Evolutionary conservation across 1,140 invertebrate genomes (phyloP).

Genomic region (Laodelphax striatellus): DNA sequence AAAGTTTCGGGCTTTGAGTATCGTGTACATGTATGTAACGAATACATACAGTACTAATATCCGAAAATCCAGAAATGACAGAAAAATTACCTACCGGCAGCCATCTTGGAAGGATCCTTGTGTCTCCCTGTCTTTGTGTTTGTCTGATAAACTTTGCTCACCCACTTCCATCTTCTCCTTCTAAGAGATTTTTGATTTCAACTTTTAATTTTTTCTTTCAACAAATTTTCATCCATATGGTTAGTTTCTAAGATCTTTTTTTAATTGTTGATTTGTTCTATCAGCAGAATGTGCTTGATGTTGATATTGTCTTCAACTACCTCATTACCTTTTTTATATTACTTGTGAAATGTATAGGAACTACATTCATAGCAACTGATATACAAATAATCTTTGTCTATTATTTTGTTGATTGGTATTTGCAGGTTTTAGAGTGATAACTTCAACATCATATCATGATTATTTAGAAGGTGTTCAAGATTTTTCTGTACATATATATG

Average conservation of each 20-base stretch:
- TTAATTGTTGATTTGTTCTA: not conserved
- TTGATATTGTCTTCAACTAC: not conserved
- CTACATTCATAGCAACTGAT: not conserved
- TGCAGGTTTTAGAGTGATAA: no score
- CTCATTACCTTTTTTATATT: slow-evolving; percentile 3
- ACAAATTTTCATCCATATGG: not conserved
- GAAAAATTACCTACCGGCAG: slow-evolving; percentile 29
- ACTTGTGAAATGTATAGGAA: not conserved
- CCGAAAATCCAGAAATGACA: no score
- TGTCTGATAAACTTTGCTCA: slow-evolving; percentile 16
- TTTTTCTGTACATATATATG: no score
- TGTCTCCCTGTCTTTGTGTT: slow-evolving; percentile 34
- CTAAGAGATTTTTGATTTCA: not conserved
- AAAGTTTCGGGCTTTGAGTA: no score
- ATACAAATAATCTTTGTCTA: not conserved
- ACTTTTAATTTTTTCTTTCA: not conserved
- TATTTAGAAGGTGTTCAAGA: no score
- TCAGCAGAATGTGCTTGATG: not conserved
- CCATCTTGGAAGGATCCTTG: slow-evolving; percentile 24
- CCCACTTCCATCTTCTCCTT: slow-evolving; percentile 5
- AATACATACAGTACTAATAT: no score
- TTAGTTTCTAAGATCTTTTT: not conserved
- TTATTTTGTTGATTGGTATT: no score
- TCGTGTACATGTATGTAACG: no score
- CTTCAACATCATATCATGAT: no score